Base-by-base conservation (phyloP, 2,113 vertebrate species). In the Grantiella picta region DNA sequence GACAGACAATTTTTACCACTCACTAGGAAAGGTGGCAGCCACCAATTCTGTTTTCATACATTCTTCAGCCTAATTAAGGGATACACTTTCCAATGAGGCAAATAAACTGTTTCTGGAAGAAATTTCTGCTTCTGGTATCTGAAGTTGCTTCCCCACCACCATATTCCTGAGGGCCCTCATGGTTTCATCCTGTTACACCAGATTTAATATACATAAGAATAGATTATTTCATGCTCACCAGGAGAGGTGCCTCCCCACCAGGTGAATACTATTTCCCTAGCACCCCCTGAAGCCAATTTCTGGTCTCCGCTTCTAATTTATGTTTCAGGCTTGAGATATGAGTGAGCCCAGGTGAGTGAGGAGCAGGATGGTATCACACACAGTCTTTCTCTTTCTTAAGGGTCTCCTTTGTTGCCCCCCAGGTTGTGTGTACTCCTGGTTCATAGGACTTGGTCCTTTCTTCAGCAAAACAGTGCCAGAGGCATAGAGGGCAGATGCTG, bases 281-380 rank as follows among this genome's bases (percentile, higher is more conserved):
- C 5, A 17, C 7, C 9, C 52, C 23, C 44, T 49, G 59, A 69
- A 65, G 14, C 2, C 17, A 33, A 0, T 2, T 72, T 80, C 20
- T 47, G 35, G 4, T 28, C 9, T 76, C 8, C 4, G 70, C 11
- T 75, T 71, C 22, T 28, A 11, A 20, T 52, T 60, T 25, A 2
- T 24, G 4, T 57, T 19, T 66, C 16, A 36, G n/a, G 12, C 2
- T 45, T 57, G 47, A n/a, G 7, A 19, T 24, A 35, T 0, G 2
- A 24, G 11, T 0, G 2, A 47, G 18, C 25, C 11, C 8, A 56
- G 12, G 23, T 0, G 2, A 12, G 7, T 18, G 28, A 12, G 31
- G 82, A 56, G 36, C 5, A 78, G 68, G 23, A 36, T 10, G 16
- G 2, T 11, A 10, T 24, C 22, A 5, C 29, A n/a, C 16, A 8